phyloP scores from a whole-genome alignment of 2,888 invertebrate species.

The Oxytorus armatus region DNA sequence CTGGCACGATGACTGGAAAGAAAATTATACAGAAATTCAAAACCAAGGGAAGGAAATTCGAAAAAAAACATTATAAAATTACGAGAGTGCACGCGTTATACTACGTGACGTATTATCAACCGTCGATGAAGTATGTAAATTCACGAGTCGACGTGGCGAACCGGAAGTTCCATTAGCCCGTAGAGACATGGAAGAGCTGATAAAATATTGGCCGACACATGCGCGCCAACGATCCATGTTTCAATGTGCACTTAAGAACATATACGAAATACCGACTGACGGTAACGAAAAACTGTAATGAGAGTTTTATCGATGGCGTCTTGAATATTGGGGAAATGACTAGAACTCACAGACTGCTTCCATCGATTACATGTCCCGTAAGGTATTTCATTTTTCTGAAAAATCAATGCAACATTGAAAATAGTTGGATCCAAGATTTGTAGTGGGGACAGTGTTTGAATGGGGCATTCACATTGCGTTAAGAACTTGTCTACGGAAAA shows the following conservation, averaged over 20 bases:
- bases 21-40: slow-evolving; percentile 15
- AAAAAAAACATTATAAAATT: slow-evolving; percentile 3
- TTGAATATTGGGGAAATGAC: too few species aligned
- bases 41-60: not conserved
- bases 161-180: slow-evolving; percentile 62
- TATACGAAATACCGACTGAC: too few species aligned
- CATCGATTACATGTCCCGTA: too few species aligned
- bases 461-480: too few species aligned
- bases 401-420: too few species aligned
- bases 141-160: slow-evolving; percentile 15
- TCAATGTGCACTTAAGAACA: slow-evolving; percentile 30
- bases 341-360: too few species aligned
- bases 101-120: slow-evolving; percentile 50
- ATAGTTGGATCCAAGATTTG: too few species aligned
- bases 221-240: not conserved
- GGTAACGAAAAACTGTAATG: too few species aligned
- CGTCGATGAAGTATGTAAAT: slow-evolving; percentile 52
- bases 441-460: too few species aligned
- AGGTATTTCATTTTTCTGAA: too few species aligned
- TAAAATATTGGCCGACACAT: slow-evolving; percentile 50
- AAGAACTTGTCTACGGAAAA: not conserved
- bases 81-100: slow-evolving; percentile 33
- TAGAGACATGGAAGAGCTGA: slow-evolving; percentile 39
- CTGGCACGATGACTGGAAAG: slow-evolving; percentile 2
- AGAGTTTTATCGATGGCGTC: too few species aligned